Base-by-base conservation (phyloP, 2,888 invertebrate species). In the Phengaris alcon region DNA sequence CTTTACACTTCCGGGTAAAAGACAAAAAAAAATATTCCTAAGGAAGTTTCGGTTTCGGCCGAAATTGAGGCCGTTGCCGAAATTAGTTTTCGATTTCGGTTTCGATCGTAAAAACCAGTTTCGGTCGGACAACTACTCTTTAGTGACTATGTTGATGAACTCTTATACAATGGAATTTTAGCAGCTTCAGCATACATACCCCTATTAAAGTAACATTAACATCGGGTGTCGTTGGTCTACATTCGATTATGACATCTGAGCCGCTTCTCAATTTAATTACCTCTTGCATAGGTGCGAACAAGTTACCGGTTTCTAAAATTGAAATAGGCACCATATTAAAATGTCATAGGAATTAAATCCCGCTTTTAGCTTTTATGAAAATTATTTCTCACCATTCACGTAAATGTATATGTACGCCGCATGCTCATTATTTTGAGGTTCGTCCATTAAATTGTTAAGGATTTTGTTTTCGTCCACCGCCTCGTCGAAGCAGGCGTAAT, bases 401-500 rank as follows among this genome's bases (percentile, higher is more conserved):
- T 89, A 93, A 79, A 93, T 83, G 80, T 93, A 93, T 82, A 89
- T 85, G 78, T 88, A 93, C n/a, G 91, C 80, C 68, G 88, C 82
- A 77, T 90, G 85, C 74, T 84, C 85, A 13, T 86, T 88, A 78
- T 91, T 87, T 77, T 79, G 82, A 3, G 89, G 92, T 83, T 92
- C 93, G 76, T 85, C 86, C 46, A 82, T 79, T 68, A 92, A 80
- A 75, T 87, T 83, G 75, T 84, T 84, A 68, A 92, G 81, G 76
- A 87, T 81, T 55, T 82, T 81, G 35, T 79, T 80, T 75, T 83
- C 82, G 78, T 93, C 87, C 22, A 93, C 79, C 9, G 84, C 82
- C 69, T 86, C 82, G 80, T 94, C 93, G 74, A 91, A 88, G 82
- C 95, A 95, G 78, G 93, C 94, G 80, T 94, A 95, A 82, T 91